A percentile compares a stretch with the other conserved stretches of the same genome.
These are phyloP conservation scores for Erpornis zantholeuca DNA, from an alignment of 2,113 vertebrate species.

Conservation along the genomic window DNA sequence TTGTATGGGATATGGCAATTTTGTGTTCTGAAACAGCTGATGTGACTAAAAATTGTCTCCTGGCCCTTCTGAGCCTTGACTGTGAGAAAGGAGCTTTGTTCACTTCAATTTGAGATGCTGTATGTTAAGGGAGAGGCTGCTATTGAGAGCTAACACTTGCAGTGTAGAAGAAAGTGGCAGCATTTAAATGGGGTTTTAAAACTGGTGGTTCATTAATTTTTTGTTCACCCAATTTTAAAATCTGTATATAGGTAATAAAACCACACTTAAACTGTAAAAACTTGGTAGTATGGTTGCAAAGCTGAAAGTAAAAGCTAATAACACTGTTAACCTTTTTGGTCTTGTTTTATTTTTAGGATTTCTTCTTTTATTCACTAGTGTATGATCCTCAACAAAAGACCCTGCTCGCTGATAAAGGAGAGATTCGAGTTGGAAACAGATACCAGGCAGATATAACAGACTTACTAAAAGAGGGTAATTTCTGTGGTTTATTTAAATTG, in stretches of 20 bases:
- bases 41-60: background rate
- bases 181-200: background rate
- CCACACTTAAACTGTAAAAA: background rate
- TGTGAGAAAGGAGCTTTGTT: background rate
- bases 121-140: background rate
- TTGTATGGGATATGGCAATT: background rate
- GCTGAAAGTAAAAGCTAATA: background rate
- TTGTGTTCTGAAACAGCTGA: background rate
- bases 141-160: background rate
- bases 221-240: background rate
- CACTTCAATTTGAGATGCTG: background rate
- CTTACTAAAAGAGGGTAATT: constrained; percentile 88
- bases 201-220: background rate
- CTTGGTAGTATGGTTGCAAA: background rate
- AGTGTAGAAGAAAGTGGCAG: background rate
- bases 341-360: constrained; percentile 80
- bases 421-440: constrained; percentile 95
- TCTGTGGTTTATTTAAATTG: background rate
- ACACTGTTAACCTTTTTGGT: background rate
- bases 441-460: constrained; percentile 98
- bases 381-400: constrained; percentile 99
- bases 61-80: background rate
- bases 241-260: background rate
- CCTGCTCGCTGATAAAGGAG: constrained; percentile 95
- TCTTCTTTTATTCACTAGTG: constrained; percentile 98